Evolutionary conservation across 2,113 vertebrate genomes (phyloP).

Genomic region (Bufo gargarizans): DNA sequence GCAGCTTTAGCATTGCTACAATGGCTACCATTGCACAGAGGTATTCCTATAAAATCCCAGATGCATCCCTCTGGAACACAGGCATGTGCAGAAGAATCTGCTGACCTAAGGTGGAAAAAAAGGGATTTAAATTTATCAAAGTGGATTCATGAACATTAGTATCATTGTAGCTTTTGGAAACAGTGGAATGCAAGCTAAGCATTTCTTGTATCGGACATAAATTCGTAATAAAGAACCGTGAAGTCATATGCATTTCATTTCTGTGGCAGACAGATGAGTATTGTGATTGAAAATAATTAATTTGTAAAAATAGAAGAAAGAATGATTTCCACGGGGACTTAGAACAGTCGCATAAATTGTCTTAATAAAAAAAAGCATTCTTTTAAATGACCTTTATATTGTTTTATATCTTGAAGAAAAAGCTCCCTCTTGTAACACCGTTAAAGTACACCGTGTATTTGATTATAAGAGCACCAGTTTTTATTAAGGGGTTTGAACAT

Average conservation of each 20-base stretch:
- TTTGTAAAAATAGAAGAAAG: neutral
- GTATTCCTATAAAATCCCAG: neutral
- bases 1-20: neutral
- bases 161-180: neutral
- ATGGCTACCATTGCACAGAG: neutral
- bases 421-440: neutral
- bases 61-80: neutral
- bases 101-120: neutral
- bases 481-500: neutral
- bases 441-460: conserved; percentile 1
- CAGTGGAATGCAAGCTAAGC: neutral
- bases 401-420: neutral
- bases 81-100: neutral
- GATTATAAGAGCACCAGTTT: neutral
- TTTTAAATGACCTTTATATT: neutral
- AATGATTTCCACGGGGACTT: neutral
- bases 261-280: neutral
- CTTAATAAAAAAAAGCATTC: neutral
- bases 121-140: neutral
- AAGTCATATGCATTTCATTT: neutral
- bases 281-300: neutral
- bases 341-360: neutral
- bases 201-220: neutral
- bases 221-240: neutral
- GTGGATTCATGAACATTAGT: neutral